Conservation (phyloP, 2,113 vertebrate genomes). For the Lanius collurio region DNA sequence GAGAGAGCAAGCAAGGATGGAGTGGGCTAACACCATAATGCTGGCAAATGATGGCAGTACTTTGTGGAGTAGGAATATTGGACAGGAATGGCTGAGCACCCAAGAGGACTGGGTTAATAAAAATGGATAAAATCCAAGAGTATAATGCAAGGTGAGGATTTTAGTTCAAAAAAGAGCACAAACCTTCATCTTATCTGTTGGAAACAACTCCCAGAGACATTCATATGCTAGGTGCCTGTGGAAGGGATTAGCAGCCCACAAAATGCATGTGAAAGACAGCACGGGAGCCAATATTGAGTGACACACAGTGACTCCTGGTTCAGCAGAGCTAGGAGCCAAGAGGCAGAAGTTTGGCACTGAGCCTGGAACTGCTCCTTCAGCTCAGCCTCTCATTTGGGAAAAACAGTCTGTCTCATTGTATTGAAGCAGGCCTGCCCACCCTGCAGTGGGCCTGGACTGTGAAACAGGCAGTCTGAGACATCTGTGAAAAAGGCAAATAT, state of each 20-base stretch:
- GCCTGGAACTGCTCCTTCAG: constrained; percentile 18
- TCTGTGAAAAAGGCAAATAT: not conserved
- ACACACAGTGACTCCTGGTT: not conserved
- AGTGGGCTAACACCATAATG: not conserved
- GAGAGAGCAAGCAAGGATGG: accelerated
- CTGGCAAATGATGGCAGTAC: not conserved
- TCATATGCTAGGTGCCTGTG: not conserved
- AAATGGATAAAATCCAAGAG: not conserved
- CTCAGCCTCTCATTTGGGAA: not conserved
- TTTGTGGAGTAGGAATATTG: not conserved
- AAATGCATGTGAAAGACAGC: not conserved
- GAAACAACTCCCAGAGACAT: not conserved
- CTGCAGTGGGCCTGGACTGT: not conserved
- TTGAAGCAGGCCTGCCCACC: not conserved
- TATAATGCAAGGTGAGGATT: not conserved
- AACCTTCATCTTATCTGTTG: not conserved
- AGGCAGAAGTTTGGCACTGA: not conserved
- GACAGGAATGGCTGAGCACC: not conserved
- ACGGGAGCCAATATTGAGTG: not conserved
- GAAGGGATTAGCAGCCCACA: not conserved
- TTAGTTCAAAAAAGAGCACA: not conserved
- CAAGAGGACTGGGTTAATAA: not conserved
- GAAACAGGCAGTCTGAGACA: not conserved
- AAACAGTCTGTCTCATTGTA: not conserved
- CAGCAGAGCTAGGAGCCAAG: not conserved